Percentiles rank a stretch among this genome's conserved stretches.
phyloP scores from a whole-genome alignment of 1,140 invertebrate species.

The Sycobia sp. region DNA sequence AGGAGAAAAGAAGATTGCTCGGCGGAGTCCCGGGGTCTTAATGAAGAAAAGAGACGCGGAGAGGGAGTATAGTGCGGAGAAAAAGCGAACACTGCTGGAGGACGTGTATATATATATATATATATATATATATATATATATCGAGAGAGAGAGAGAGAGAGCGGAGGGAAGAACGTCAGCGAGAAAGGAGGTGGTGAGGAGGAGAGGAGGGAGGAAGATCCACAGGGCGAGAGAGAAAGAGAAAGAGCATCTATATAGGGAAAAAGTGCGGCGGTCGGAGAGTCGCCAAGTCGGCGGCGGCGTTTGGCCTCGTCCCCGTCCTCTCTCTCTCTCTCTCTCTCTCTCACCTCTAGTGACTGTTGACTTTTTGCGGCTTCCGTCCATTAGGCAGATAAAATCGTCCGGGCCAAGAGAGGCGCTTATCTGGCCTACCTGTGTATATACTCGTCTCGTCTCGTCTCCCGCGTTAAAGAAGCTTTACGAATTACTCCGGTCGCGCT shows the following conservation, averaged over 20 bases:
- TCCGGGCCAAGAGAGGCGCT: conserved; percentile 37
- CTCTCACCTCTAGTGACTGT: conserved; percentile 46
- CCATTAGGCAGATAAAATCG: conserved; percentile 56
- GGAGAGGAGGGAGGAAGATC: background rate
- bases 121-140: no score
- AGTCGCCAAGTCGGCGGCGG: conserved; percentile 28
- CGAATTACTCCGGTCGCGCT: conserved; percentile 23
- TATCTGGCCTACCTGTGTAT: background rate
- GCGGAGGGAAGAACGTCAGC: no score
- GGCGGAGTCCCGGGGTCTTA: no score
- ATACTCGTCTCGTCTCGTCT: conserved; percentile 41
- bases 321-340: conserved; percentile 39
- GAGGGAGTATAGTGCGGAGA: no score
- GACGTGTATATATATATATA: no score
- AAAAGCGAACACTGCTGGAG: no score
- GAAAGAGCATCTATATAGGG: conserved; percentile 8
- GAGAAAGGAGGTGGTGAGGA: background rate
- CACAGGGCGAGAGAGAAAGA: background rate
- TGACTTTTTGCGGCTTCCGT: conserved; percentile 54
- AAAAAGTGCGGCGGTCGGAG: conserved; percentile 8
- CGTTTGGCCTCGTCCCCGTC: conserved; percentile 34
- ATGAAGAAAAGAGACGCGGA: no score
- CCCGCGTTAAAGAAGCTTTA: conserved; percentile 35
- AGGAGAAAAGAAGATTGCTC: no score
- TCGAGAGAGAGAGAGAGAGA: background rate